Base-by-base conservation (phyloP, 2,888 invertebrate genomes). In the Folsomia candida region DNA sequence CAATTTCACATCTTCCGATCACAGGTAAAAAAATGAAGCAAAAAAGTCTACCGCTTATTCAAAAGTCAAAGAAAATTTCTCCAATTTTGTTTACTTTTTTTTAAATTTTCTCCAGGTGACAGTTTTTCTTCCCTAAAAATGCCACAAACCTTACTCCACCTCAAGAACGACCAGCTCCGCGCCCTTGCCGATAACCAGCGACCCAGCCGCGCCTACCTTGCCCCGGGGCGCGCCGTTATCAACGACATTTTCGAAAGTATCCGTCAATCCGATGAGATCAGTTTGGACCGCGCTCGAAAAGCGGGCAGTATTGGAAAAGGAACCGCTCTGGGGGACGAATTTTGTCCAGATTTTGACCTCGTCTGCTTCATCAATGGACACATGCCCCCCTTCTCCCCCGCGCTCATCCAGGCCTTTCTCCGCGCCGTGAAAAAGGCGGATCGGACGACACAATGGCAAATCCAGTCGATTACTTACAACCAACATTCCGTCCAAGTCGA, bases 261-360 rank as follows among this genome's bases (percentile, higher is more conserved):
- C 14, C 37, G 37, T 9, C 37, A 37, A 37, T 14, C 4, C 37
- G 6, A 4, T 9, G 14, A 57, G 57, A n/a, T 57, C 57, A 57
- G 24, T n/a, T 6, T 60, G 6, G 60, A 60, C 26, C 60, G 60
- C 6, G 3, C 6, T 22, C 18, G n/a, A 9, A n/a, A 9, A 3
- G 60, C 24, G 9, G 60, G 60, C 6, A 25, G 25, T 24, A 24
- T 60, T 22, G 60, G 60, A n/a, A 60, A 60, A 25, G 26, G 26
- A n/a, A 60, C 24, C 4, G 60, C 60, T 25, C 25, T 60, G 60
- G 60, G 25, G 24, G 60, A 60, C 25, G 60, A 60, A n/a, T 24
- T 60, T n/a, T 9, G 24, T n/a, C 60, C 60, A 9, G 26, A 60
- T 60, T 25, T 26, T 22, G 60, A 60, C n/a, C n/a, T 60, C 26